phyloP scores from a whole-genome alignment of 2,797 vertebrate genomes.

The Xenops minutus region DNA sequence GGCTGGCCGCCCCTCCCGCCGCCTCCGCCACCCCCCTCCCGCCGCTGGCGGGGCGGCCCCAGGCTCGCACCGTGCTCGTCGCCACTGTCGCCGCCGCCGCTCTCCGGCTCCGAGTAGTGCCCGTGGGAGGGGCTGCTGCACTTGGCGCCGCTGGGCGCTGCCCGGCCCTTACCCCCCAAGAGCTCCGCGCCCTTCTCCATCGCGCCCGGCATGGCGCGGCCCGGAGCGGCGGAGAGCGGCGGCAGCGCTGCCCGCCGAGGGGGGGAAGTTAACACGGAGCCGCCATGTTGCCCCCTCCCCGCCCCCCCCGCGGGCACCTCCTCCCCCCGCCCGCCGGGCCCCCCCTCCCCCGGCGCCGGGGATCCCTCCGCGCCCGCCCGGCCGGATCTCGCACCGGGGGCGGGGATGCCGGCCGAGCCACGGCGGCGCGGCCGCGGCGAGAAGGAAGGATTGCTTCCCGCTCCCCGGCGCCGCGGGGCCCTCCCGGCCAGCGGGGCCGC shows the following conservation, averaged over 20 bases:
- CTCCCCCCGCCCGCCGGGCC: not conserved
- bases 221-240: not conserved
- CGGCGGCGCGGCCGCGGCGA: not conserved
- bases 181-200: constrained; percentile 93
- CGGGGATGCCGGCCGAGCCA: not conserved
- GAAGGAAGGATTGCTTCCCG: not conserved
- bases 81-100: constrained; percentile 93
- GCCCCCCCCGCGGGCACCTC: constrained; percentile 63
- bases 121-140: constrained; percentile 86
- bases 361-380: constrained; percentile 51
- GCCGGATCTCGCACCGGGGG: constrained; percentile 39
- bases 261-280: constrained; percentile 63
- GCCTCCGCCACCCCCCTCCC: not conserved
- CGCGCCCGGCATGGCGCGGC: constrained; percentile 86
- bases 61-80: constrained; percentile 93
- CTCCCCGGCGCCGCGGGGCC: no score
- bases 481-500: no score
- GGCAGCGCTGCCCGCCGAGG: not conserved
- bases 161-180: constrained; percentile 83
- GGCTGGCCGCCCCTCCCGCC: not conserved
- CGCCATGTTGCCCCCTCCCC: constrained; percentile 68
- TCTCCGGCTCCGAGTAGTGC: constrained; percentile 81
- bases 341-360: not conserved
- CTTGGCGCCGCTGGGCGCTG: constrained; percentile 85
- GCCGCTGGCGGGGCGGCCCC: not conserved